Conservation (phyloP, 2,888 invertebrate species). For the Ennomos quercinarius region DNA sequence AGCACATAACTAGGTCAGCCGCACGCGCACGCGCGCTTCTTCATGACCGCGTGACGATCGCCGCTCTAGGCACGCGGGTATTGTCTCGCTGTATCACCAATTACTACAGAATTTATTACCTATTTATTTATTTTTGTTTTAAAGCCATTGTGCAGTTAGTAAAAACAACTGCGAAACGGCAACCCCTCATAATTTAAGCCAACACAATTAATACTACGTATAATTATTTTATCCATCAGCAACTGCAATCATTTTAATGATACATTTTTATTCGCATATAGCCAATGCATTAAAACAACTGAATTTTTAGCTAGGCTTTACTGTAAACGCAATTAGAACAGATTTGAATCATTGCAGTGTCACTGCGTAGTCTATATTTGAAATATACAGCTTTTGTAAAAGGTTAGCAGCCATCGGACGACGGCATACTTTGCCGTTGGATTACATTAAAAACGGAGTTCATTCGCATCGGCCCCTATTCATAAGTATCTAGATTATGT, state of each 20-base stretch:
- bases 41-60: slow-evolving; percentile 60
- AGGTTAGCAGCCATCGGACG: slow-evolving; percentile 71
- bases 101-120: neutral
- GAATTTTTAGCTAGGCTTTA: slow-evolving; percentile 30
- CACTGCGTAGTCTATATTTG: slow-evolving; percentile 53
- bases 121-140: neutral
- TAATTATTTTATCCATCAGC: no score
- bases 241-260: neutral
- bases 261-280: slow-evolving; percentile 23
- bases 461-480: slow-evolving; percentile 79
- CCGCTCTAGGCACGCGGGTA: slow-evolving; percentile 32
- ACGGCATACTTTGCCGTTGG: slow-evolving; percentile 76
- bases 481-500: slow-evolving; percentile 72
- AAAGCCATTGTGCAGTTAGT: neutral
- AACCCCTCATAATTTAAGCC: no score
- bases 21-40: slow-evolving; percentile 72
- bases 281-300: slow-evolving; percentile 18
- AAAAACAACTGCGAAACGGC: slow-evolving; percentile 18
- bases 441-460: slow-evolving; percentile 79
- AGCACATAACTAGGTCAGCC: slow-evolving; percentile 75
- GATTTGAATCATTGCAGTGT: slow-evolving; percentile 15
- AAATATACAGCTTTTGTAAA: slow-evolving; percentile 65
- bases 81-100: slow-evolving; percentile 28
- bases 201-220: no score
- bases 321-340: slow-evolving; percentile 13